phyloP scores from a whole-genome alignment of 1,140 invertebrate species.

The Ylistrum balloti region DNA sequence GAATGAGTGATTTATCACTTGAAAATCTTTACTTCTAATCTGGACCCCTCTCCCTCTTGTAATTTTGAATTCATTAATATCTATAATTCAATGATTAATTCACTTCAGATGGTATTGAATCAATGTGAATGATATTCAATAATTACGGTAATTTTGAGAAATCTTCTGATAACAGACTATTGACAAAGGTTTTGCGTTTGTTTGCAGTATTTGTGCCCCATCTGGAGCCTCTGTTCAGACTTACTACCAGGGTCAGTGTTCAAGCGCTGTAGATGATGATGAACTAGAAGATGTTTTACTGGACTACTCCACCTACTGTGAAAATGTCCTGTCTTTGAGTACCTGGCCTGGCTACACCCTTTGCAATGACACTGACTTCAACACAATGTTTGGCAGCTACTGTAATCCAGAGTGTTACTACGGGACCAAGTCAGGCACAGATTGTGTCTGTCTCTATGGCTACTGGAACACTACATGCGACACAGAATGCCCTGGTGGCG shows the following conservation, averaged over 20 bases:
- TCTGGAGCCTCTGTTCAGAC: conserved; percentile 53
- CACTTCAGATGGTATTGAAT: no score
- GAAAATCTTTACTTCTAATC: no score
- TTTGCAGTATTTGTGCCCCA: conserved; percentile 55
- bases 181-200: neutral
- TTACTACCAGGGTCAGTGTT: conserved; percentile 60
- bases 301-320: conserved; percentile 66
- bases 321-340: conserved; percentile 50
- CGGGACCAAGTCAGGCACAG: conserved; percentile 55
- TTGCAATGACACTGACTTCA: conserved; percentile 64
- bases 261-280: conserved; percentile 41
- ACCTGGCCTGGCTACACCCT: conserved; percentile 65
- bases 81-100: no score
- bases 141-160: no score
- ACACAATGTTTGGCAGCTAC: conserved; percentile 58
- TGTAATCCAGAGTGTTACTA: conserved; percentile 67
- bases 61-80: no score
- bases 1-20: no score
- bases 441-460: conserved; percentile 62
- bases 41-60: no score
- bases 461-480: conserved; percentile 69
- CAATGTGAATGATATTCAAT: no score
- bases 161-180: no score
- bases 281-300: conserved; percentile 55
- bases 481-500: conserved; percentile 66